Conservation (phyloP, 2,888 invertebrate genomes). For the Fabriciana adippe region DNA sequence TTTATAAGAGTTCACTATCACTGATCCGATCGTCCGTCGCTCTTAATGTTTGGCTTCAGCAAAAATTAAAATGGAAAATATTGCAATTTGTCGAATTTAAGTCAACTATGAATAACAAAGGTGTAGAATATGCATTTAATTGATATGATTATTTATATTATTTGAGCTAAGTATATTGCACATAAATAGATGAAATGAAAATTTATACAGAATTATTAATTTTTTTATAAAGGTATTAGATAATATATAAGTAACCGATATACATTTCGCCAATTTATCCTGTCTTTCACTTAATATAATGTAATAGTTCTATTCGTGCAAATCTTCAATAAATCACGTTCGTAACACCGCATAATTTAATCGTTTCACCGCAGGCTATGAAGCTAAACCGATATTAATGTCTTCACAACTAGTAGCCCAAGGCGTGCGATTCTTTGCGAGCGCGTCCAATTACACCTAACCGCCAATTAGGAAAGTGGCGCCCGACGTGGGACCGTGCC, state of each 20-base stretch:
- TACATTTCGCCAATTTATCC: too few species aligned
- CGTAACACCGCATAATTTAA: slow-evolving; percentile 24
- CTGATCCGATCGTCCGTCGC: slow-evolving; percentile 16
- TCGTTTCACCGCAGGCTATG: slow-evolving; percentile 28
- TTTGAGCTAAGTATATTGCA: too few species aligned
- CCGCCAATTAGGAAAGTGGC: slow-evolving; percentile 56
- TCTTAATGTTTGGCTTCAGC: slow-evolving; percentile 4
- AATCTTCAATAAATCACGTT: slow-evolving; percentile 26
- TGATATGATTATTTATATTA: too few species aligned
- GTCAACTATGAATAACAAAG: too few species aligned
- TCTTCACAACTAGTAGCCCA: slow-evolving; percentile 36
- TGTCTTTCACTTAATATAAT: background rate
- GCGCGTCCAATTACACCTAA: slow-evolving; percentile 54
- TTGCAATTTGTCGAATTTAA: background rate
- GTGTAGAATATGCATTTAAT: too few species aligned
- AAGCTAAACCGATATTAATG: slow-evolving; percentile 32
- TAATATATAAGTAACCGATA: background rate
- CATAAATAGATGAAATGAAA: too few species aligned
- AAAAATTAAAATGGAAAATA: background rate
- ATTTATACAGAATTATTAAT: too few species aligned
- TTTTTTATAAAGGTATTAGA: too few species aligned
- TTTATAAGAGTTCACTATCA: slow-evolving; percentile 27
- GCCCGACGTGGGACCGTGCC: slow-evolving; percentile 56
- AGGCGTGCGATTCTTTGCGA: slow-evolving; percentile 38
- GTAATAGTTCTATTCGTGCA: slow-evolving; percentile 1